A percentile compares a stretch with the other conserved stretches of the same genome.
Evolutionary conservation across 2,113 vertebrate genomes (phyloP).

Genomic region (Anthoscopus minutus): DNA sequence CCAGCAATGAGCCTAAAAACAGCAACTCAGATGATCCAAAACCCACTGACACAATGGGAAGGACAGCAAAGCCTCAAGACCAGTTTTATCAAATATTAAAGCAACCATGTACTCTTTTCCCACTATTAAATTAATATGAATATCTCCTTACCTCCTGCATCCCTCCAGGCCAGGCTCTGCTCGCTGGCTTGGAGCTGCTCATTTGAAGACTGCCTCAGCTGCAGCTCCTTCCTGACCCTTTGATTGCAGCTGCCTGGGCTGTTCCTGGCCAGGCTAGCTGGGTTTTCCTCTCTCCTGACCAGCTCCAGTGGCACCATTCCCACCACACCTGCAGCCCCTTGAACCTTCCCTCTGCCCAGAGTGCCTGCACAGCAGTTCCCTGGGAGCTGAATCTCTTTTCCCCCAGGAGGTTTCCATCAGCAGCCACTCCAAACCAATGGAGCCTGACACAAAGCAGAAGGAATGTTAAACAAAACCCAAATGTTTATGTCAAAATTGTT

Average conservation of each 20-base stretch:
- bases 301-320: not conserved
- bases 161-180: fast-evolving
- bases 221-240: not conserved
- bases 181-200: not conserved
- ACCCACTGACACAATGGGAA: not conserved
- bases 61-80: not conserved
- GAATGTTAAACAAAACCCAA: not conserved
- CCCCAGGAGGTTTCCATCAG: not conserved
- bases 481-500: not conserved
- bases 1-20: not conserved
- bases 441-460: not conserved
- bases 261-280: not conserved
- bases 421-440: not conserved
- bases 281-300: not conserved
- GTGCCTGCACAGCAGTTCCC: not conserved
- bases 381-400: not conserved
- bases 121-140: not conserved
- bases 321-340: not conserved
- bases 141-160: not conserved
- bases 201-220: not conserved
- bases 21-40: not conserved
- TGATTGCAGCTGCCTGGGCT: not conserved
- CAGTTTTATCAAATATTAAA: not conserved
- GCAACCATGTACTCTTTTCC: not conserved
- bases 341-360: not conserved